These are phyloP conservation scores for Lynx canadensis DNA, from an alignment of 2,113 vertebrate genomes.

Conservation along the genomic window DNA sequence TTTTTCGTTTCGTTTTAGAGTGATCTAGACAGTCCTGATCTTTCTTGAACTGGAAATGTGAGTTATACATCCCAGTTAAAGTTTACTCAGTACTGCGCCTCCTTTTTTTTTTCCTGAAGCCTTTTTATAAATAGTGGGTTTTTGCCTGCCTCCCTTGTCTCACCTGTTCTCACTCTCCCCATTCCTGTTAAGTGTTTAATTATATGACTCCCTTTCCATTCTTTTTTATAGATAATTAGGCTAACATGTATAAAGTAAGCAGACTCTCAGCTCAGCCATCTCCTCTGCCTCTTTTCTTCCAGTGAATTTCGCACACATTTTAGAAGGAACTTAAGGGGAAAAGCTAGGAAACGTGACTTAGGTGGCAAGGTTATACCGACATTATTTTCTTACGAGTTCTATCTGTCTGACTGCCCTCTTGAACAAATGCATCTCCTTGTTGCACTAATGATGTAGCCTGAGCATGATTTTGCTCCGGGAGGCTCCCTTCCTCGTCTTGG, in stretches of 20 bases:
- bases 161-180: not conserved
- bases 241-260: not conserved
- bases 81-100: not conserved
- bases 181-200: constrained; percentile 5
- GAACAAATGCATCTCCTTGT: not conserved
- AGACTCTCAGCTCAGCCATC: not conserved
- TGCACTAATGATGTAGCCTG: not conserved
- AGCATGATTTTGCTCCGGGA: not conserved
- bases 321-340: not conserved
- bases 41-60: constrained; percentile 45
- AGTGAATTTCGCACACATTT: not conserved
- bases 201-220: not conserved
- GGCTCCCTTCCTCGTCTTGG: not conserved
- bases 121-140: not conserved
- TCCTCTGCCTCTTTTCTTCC: not conserved
- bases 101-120: not conserved
- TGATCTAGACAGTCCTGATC: not conserved
- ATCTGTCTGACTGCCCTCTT: not conserved
- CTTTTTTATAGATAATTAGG: constrained; percentile 48
- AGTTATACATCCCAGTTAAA: not conserved
- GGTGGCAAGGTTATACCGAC: not conserved
- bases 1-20: constrained; percentile 24
- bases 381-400: not conserved
- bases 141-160: not conserved
- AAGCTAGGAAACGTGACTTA: not conserved